Base-by-base conservation (phyloP, 2,888 invertebrate genomes). In the Cephus pulcher region DNA sequence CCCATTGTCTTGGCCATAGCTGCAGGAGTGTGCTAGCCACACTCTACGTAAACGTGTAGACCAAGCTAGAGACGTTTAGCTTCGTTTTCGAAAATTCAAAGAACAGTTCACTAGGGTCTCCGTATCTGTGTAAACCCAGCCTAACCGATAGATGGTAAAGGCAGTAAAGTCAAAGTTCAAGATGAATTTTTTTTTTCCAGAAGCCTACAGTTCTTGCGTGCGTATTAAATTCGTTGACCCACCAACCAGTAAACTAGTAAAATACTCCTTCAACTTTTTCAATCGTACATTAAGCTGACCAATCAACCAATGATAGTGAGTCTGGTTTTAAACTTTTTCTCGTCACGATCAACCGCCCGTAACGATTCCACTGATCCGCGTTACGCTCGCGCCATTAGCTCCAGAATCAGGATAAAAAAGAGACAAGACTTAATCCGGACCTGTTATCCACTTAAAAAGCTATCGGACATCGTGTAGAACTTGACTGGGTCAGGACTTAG, bases 1-100 rank as follows among this genome's bases (percentile, higher is more conserved):
- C 69, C 34, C 80, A 83, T 83, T 82, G 82, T 83, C 75, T 80
- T 76, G 70, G 30, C 75, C 56, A 1, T 56, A 2, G 56, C 56
- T 56, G 23, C 23, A 56, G 56, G 9, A 56, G 56, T 56, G 56
- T 23, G 56, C 56, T 56, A 56, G 56, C 23, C 56, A 56, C 23
- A 9, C 23, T 56, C 56, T 56, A 56, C 23, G 56, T 15, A 56
- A 56, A 56, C 23, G 9, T 23, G 56, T 56, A 56, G 23, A 56
- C 23, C 56, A 23, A 56, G 9, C 56, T 56, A 23, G 23, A 56
- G 56, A 56, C 56, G 56, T 23, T 56, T 56, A 56, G 56, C 23
- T 56, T 56, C 9, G 56, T 56, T 56, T 56, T 6, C 23, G 0
- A 23, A 56, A 56, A 56, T 56, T 56, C 56, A 23, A 23, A 56